These are phyloP conservation scores for Pseudobourletiella spinata DNA, from an alignment of 1,140 invertebrate genomes.

Conservation along the genomic window DNA sequence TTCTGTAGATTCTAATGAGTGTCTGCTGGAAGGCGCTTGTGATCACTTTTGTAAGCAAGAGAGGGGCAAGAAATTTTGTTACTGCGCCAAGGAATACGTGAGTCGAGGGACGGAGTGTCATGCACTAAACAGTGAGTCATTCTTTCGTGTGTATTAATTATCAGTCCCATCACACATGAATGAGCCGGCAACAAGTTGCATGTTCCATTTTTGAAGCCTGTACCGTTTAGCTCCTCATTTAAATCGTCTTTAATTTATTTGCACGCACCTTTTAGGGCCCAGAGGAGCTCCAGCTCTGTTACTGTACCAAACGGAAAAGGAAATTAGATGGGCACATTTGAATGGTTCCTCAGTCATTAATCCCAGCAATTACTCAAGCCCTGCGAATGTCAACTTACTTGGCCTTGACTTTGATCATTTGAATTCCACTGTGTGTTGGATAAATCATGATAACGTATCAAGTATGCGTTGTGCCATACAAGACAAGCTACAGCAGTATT, in stretches of 20 bases:
- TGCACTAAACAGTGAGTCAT: slow-evolving; percentile 63
- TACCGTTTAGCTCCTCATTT: no score
- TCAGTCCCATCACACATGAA: no score
- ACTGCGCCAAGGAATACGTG: slow-evolving; percentile 64
- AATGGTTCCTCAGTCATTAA: slow-evolving; percentile 46
- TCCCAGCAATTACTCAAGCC: slow-evolving; percentile 40
- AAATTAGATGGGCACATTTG: slow-evolving; percentile 47
- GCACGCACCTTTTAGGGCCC: no score
- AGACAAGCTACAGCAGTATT: slow-evolving; percentile 50
- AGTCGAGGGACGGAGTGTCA: slow-evolving; percentile 46
- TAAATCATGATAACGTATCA: slow-evolving; percentile 49
- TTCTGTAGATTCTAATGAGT: slow-evolving; percentile 61
- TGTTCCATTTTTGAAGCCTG: no score
- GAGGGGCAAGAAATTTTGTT: slow-evolving; percentile 60
- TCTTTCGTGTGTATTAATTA: no score
- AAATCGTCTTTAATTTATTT: no score
- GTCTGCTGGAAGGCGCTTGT: slow-evolving; percentile 59
- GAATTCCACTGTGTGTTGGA: slow-evolving; percentile 50
- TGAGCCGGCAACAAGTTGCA: no score
- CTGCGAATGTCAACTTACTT: slow-evolving; percentile 44
- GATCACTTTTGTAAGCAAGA: slow-evolving; percentile 69
- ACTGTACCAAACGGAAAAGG: slow-evolving; percentile 47
- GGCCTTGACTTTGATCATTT: slow-evolving; percentile 42
- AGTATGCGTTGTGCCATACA: slow-evolving; percentile 51
- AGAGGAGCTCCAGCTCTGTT: slow-evolving; percentile 46